Evolutionary conservation across 2,888 invertebrate genomes (phyloP).

Genomic region (Apamea anceps): DNA sequence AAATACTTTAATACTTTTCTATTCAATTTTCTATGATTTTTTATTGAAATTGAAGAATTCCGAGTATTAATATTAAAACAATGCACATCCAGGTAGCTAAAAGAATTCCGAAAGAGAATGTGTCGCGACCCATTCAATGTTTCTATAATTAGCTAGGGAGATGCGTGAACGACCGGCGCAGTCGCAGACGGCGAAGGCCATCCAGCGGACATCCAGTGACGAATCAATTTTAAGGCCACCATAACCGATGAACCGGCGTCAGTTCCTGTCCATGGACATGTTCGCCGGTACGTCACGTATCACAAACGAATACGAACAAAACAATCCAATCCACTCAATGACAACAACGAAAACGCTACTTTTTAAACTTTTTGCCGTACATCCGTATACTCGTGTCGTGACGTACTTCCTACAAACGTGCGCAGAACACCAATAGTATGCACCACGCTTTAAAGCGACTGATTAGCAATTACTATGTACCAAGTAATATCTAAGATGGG

Average conservation of each 20-base stretch:
- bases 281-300: slow-evolving; percentile 59
- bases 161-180: slow-evolving; percentile 77
- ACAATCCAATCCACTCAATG: slow-evolving; percentile 30
- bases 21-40: neutral
- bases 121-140: slow-evolving; percentile 66
- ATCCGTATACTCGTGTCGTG: slow-evolving; percentile 6
- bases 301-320: slow-evolving; percentile 52
- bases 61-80: slow-evolving; percentile 5
- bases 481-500: slow-evolving; percentile 38
- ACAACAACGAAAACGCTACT: slow-evolving; percentile 18
- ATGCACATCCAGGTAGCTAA: slow-evolving; percentile 29
- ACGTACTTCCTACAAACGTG: slow-evolving; percentile 56
- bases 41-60: neutral
- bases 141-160: slow-evolving; percentile 79
- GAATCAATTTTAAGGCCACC: slow-evolving; percentile 62
- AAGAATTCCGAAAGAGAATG: slow-evolving; percentile 57
- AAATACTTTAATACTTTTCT: too few relatives aligned
- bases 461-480: slow-evolving; percentile 57
- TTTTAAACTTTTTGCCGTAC: slow-evolving; percentile 40
- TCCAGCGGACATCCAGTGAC: slow-evolving; percentile 66
- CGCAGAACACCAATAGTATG: slow-evolving; percentile 39
- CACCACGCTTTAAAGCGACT: slow-evolving; percentile 46
- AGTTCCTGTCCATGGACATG: slow-evolving; percentile 64
- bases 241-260: slow-evolving; percentile 59
- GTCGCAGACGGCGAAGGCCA: slow-evolving; percentile 77